phyloP scores from a whole-genome alignment of 1,140 invertebrate species.

The Drosophila malerkotliana region DNA sequence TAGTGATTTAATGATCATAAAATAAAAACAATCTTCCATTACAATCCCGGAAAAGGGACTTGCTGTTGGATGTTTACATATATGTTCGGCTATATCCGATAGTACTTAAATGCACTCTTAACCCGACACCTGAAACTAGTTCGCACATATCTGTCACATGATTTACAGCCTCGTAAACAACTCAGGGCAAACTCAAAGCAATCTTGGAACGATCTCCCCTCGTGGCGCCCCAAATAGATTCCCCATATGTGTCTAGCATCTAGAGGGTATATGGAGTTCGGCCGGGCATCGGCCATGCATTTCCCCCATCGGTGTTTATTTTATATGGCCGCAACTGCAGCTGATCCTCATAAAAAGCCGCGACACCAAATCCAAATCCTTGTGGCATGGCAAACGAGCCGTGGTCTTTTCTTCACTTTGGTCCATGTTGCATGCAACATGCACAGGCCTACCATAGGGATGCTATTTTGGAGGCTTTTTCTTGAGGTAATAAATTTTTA shows the following conservation, averaged over 20 bases:
- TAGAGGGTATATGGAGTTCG: slow-evolving; percentile 56
- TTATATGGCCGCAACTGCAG: slow-evolving; percentile 79
- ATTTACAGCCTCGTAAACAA: slow-evolving; percentile 44
- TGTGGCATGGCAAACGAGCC: slow-evolving; percentile 77
- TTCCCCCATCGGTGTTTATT: slow-evolving; percentile 56
- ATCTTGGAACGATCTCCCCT: slow-evolving; percentile 7
- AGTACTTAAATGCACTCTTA: slow-evolving; percentile 10
- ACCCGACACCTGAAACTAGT: slow-evolving; percentile 28
- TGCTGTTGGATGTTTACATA: neutral
- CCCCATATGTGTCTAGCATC: neutral
- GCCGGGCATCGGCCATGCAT: slow-evolving; percentile 10
- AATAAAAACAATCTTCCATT: neutral
- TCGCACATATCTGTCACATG: slow-evolving; percentile 38
- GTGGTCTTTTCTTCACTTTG: slow-evolving; percentile 48
- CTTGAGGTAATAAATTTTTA: neutral
- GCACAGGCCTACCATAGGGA: slow-evolving; percentile 17
- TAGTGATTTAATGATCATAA: slow-evolving; percentile 1
- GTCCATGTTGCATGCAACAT: slow-evolving; percentile 65
- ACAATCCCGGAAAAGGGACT: slow-evolving; percentile 1
- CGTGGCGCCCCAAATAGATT: neutral
- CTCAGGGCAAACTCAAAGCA: slow-evolving; percentile 19
- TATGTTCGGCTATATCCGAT: slow-evolving; percentile 5
- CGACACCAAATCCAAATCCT: slow-evolving; percentile 80
- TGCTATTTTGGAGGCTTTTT: neutral
- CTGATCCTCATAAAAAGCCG: slow-evolving; percentile 80